Conservation (phyloP, 2,113 vertebrate species). For the Perognathus longimembris region DNA sequence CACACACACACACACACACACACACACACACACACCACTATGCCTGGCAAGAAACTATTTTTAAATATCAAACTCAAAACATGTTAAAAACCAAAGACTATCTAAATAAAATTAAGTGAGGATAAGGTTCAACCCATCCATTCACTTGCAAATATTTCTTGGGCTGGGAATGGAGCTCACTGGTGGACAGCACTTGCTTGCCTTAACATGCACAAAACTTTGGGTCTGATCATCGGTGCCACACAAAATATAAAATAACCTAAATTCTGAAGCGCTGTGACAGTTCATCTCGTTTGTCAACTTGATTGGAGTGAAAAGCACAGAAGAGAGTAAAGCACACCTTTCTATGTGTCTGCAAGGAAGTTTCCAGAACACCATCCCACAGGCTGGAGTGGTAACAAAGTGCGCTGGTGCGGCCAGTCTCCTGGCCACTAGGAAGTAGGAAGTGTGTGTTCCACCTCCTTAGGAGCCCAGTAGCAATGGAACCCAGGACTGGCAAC, state of each 20-base stretch:
- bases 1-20: no score
- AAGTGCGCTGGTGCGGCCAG: background rate
- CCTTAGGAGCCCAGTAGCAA: background rate
- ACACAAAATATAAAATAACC: no score
- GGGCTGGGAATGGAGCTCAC: background rate
- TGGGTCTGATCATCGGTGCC: background rate
- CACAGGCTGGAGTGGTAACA: no score
- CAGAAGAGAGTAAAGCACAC: background rate
- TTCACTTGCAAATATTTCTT: background rate
- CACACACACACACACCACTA: no score
- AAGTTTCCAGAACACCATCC: background rate
- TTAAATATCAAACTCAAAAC: constrained; percentile 3
- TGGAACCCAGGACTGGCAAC: background rate
- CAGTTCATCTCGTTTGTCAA: background rate
- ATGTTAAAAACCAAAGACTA: constrained; percentile 30
- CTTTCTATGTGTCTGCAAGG: background rate
- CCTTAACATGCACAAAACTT: background rate
- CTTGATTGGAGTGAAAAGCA: background rate
- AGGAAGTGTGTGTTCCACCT: background rate
- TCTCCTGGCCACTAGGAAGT: background rate
- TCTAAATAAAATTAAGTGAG: constrained; percentile 25
- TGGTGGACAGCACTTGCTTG: background rate
- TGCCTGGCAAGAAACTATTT: background rate
- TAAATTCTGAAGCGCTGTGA: background rate
- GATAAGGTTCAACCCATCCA: background rate